Evolutionary conservation across 1,140 invertebrate genomes (phyloP).

Genomic region (Araneus ventricosus): DNA sequence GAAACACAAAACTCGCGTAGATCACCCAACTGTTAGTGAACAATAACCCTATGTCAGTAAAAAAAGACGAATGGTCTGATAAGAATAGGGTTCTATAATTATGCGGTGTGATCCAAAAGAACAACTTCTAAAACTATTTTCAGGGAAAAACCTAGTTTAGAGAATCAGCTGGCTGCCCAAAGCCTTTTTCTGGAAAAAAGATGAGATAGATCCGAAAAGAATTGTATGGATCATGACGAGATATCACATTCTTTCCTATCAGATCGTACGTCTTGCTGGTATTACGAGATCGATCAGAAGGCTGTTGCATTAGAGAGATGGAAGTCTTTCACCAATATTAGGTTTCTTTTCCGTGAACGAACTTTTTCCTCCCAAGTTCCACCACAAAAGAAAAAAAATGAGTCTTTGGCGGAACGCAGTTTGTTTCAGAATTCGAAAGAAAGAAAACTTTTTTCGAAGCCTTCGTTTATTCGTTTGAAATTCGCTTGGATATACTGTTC

Average conservation of each 20-base stretch:
- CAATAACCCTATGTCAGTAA: no score
- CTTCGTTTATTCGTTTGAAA: background rate
- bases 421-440: background rate
- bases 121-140: background rate
- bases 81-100: background rate
- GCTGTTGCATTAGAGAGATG: constrained; percentile 22
- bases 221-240: constrained; percentile 1
- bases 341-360: background rate
- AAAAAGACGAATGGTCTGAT: background rate
- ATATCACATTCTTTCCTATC: constrained; percentile 18
- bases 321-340: constrained; percentile 41
- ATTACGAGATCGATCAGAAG: constrained; percentile 7
- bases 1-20: no score
- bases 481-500: background rate
- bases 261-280: background rate
- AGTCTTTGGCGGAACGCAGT: background rate
- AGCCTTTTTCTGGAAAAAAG: background rate
- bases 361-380: background rate
- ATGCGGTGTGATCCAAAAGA: background rate
- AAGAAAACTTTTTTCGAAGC: background rate
- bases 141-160: background rate
- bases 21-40: no score
- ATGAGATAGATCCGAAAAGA: background rate
- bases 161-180: background rate
- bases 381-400: background rate